A percentile compares a stretch with the other conserved stretches of the same genome.
phyloP scores from a whole-genome alignment of 2,888 invertebrate species.

The Amblyjoppa proteus region DNA sequence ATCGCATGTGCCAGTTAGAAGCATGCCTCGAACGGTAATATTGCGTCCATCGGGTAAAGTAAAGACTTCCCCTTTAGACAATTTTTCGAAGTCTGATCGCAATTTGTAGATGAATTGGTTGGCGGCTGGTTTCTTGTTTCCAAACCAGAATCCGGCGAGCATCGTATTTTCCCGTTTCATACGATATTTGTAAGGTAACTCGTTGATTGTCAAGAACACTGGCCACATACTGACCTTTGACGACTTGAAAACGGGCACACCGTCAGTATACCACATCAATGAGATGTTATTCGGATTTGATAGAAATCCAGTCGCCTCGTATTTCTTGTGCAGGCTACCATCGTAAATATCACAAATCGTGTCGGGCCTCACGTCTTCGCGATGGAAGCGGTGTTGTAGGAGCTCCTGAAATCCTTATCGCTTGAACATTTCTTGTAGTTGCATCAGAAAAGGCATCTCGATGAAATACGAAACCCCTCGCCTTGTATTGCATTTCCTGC shows the following conservation, averaged over 20 bases:
- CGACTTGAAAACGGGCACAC: conserved; percentile 67
- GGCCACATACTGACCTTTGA: conserved; percentile 63
- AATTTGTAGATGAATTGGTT: conserved; percentile 54
- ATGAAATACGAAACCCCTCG: conserved; percentile 57
- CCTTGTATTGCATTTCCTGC: conserved; percentile 37
- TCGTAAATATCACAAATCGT: conserved; percentile 61
- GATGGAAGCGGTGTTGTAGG: conserved; percentile 52
- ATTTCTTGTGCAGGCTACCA: conserved; percentile 58
- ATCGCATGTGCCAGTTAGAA: conserved; percentile 61
- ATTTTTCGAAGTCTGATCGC: conserved; percentile 38
- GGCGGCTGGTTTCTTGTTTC: conserved; percentile 59
- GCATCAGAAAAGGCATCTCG: conserved; percentile 55
- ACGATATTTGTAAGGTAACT: conserved; percentile 59
- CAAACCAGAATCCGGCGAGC: conserved; percentile 59
- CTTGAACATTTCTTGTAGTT: conserved; percentile 57
- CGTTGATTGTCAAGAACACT: conserved; percentile 65
- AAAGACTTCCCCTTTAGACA: conserved; percentile 15
- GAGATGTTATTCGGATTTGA: conserved; percentile 66
- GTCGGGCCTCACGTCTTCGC: conserved; percentile 32
- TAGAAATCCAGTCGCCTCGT: conserved; percentile 56
- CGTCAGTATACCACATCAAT: conserved; percentile 70
- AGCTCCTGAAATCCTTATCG: conserved; percentile 52
- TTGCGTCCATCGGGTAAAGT: conserved; percentile 23
- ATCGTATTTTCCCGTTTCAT: conserved; percentile 60
- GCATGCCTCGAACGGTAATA: conserved; percentile 50